phyloP scores from a whole-genome alignment of 2,113 vertebrate species.

The Leuciscus idus region DNA sequence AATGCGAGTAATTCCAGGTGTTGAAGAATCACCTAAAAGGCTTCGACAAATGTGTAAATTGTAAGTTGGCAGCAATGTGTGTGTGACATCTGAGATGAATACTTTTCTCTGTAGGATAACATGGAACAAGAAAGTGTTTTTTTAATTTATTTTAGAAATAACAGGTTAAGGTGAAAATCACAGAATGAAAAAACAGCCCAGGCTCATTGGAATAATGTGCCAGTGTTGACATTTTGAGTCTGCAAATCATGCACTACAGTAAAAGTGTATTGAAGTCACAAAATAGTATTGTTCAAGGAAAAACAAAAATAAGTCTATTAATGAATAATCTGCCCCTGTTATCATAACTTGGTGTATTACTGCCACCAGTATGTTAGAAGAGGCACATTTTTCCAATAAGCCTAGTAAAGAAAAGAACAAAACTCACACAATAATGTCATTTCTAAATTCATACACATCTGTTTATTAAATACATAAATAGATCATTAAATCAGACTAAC shows the following conservation, averaged over 20 bases:
- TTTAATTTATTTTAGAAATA: background rate
- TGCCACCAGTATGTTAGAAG: too few species aligned
- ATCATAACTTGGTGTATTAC: background rate
- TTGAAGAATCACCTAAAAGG: background rate
- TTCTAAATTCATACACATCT: background rate
- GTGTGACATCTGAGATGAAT: background rate
- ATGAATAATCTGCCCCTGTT: background rate
- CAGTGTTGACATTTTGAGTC: background rate
- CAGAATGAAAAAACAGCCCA: background rate
- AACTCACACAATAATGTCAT: background rate
- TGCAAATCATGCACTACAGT: background rate
- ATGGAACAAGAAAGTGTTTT: background rate
- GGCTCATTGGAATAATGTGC: background rate
- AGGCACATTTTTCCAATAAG: background rate
- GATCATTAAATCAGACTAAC: background rate
- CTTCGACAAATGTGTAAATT: background rate
- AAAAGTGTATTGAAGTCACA: background rate
- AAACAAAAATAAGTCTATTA: background rate
- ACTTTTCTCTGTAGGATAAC: background rate
- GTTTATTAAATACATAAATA: slow-evolving; percentile 5
- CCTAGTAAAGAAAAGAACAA: background rate
- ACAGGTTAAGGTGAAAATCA: background rate
- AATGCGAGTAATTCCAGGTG: background rate
- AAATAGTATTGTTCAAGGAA: background rate
- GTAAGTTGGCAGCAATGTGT: background rate